A percentile compares a stretch with the other conserved stretches of the same genome.
These are phyloP conservation scores for Uloborus plumipes DNA, from an alignment of 2,888 invertebrate species.

Conservation along the genomic window DNA sequence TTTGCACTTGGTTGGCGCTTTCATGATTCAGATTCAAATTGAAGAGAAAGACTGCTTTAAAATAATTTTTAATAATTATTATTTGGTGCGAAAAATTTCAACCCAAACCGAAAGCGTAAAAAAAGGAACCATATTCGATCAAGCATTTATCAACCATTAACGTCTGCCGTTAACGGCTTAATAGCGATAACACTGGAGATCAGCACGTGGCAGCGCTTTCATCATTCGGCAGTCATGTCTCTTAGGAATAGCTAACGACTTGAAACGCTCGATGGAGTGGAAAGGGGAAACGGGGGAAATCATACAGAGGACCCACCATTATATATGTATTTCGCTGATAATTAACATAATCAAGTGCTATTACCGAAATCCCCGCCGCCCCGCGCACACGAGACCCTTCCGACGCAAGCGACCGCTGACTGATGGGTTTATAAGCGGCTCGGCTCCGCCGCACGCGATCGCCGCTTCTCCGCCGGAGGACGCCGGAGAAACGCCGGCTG, in stretches of 20 bases:
- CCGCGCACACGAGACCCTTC: constrained; percentile 17
- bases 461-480: constrained; percentile 7
- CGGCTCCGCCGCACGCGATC: constrained; percentile 25
- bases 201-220: not conserved
- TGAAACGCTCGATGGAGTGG: not conserved
- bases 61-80: too few relatives aligned
- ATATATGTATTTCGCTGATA: constrained; percentile 57
- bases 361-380: constrained; percentile 47
- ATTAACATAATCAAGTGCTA: constrained; percentile 61
- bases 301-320: constrained; percentile 29
- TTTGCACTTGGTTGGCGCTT: too few relatives aligned
- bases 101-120: too few relatives aligned
- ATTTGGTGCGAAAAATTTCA: too few relatives aligned
- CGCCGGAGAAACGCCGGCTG: constrained; percentile 9
- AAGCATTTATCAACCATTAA: too few relatives aligned
- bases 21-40: too few relatives aligned
- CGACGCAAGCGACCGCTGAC: constrained; percentile 32
- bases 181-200: too few relatives aligned
- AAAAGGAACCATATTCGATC: too few relatives aligned
- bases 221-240: constrained; percentile 7
- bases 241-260: constrained; percentile 12
- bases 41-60: too few relatives aligned
- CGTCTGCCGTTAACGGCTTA: too few relatives aligned
- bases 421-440: constrained; percentile 42
- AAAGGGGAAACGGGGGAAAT: constrained; percentile 16